phyloP scores from a whole-genome alignment of 1,140 invertebrate species.

The Teleopsis dalmanni region DNA sequence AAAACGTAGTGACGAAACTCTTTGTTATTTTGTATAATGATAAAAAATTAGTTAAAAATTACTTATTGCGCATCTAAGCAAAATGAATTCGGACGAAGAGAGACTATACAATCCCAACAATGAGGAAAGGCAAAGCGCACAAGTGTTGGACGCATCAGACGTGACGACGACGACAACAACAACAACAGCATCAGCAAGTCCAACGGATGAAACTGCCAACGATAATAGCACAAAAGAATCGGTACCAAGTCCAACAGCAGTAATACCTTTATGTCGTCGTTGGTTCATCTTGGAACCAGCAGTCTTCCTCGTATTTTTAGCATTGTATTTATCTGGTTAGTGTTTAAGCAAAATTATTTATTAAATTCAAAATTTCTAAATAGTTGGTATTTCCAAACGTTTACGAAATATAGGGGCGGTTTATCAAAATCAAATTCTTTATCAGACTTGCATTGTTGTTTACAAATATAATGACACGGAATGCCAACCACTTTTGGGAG shows the following conservation, averaged over 20 bases:
- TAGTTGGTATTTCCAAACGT: slow-evolving; percentile 2
- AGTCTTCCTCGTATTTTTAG: slow-evolving; percentile 36
- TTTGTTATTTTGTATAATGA: not conserved
- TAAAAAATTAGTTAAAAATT: not conserved
- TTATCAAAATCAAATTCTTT: slow-evolving; percentile 37
- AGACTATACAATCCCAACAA: slow-evolving; percentile 8
- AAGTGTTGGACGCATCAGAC: not conserved
- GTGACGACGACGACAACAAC: not conserved
- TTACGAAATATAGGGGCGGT: slow-evolving; percentile 30
- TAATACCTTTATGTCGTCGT: not conserved
- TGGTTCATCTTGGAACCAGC: slow-evolving; percentile 40
- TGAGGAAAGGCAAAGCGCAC: not conserved
- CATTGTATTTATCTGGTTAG: slow-evolving; percentile 33
- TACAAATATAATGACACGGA: slow-evolving; percentile 30
- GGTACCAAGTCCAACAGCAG: not conserved
- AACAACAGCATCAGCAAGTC: not conserved
- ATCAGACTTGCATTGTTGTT: slow-evolving; percentile 34
- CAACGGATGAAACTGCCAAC: not conserved
- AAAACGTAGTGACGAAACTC: not conserved
- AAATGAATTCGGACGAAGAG: slow-evolving; percentile 10
- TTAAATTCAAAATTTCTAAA: not conserved
- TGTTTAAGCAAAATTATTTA: not conserved
- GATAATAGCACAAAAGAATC: not conserved
- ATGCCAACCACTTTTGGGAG: slow-evolving; percentile 31
- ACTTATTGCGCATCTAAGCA: not conserved